Conservation (phyloP, 2,113 vertebrate genomes). For the Pelecanus crispus region DNA sequence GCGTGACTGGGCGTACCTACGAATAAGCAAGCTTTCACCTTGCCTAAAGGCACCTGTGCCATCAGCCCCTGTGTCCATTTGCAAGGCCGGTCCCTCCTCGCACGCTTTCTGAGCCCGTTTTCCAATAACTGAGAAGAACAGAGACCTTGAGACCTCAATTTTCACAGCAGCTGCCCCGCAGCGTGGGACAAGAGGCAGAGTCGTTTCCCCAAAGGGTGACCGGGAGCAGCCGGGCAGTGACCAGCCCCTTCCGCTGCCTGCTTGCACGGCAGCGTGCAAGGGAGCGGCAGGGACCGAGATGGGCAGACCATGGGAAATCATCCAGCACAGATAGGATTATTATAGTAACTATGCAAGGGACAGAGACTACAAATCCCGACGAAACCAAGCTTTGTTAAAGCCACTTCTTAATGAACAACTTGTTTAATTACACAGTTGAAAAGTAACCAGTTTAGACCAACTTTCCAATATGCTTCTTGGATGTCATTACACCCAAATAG, state of each 20-base stretch:
- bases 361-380: not conserved
- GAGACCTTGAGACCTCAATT: not conserved
- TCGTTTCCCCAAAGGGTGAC: not conserved
- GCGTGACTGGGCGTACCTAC: not conserved
- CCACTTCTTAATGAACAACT: not conserved
- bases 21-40: not conserved
- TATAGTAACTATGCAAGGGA: not conserved
- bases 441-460: not conserved
- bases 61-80: not conserved
- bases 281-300: not conserved
- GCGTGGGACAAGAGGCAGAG: not conserved
- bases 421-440: not conserved
- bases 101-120: not conserved
- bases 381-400: not conserved
- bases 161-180: not conserved
- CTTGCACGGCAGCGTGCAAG: not conserved
- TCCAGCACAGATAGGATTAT: not conserved
- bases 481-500: not conserved
- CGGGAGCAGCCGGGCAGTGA: accelerated
- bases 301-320: not conserved
- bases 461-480: not conserved
- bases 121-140: not conserved
- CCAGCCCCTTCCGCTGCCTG: not conserved
- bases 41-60: not conserved
- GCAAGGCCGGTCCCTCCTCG: not conserved